Conservation (phyloP, 2,888 invertebrate genomes). For the Oscheius sp. region DNA sequence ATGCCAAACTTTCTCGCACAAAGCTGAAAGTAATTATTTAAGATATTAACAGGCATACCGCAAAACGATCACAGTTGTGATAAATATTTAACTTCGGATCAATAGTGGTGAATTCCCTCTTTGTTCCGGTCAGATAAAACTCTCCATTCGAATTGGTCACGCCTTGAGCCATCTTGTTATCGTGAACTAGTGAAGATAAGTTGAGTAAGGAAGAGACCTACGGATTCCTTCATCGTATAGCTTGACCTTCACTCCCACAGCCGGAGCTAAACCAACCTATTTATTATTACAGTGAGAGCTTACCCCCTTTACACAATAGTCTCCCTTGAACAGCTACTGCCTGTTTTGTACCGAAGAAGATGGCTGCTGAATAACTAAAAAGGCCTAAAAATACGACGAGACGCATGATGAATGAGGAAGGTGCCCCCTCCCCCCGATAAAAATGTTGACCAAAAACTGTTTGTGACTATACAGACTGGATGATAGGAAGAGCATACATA, state of each 20-base stretch:
- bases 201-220: slow-evolving; percentile 2
- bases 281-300: no score
- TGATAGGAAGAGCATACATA: no score
- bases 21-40: background rate
- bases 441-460: no score
- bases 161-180: slow-evolving; percentile 9
- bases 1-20: slow-evolving; percentile 54
- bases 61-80: slow-evolving; percentile 20
- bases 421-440: no score
- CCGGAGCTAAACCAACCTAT: no score
- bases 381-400: background rate
- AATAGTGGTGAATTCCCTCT: slow-evolving; percentile 36
- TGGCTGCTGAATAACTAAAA: background rate
- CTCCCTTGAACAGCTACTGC: background rate
- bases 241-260: slow-evolving; percentile 15
- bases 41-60: background rate
- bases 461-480: no score
- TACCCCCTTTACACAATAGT: background rate
- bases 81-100: slow-evolving; percentile 46
- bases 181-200: slow-evolving; percentile 2
- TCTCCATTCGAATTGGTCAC: slow-evolving; percentile 19
- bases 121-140: slow-evolving; percentile 7
- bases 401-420: no score
- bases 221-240: slow-evolving; percentile 20
- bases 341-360: background rate